These are phyloP conservation scores for Xanthorhoe spadicearia DNA, from an alignment of 2,888 invertebrate species.

Conservation along the genomic window DNA sequence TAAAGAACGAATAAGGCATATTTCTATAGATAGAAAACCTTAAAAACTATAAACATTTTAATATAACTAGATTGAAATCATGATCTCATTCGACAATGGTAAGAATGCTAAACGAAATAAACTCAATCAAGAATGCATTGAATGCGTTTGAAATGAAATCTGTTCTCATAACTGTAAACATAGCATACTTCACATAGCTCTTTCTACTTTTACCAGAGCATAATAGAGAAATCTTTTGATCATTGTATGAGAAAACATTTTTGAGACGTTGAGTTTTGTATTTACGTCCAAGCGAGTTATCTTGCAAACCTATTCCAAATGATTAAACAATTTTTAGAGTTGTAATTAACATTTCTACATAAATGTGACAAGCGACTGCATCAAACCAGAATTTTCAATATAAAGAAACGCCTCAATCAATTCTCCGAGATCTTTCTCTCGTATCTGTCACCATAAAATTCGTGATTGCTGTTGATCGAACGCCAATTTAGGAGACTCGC, in stretches of 20 bases:
- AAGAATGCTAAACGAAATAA: conserved; percentile 13
- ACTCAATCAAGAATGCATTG: conserved; percentile 2
- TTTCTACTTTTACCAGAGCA: conserved; percentile 16
- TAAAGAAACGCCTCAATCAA: conserved; percentile 44
- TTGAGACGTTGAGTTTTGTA: not conserved
- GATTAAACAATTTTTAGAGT: not conserved
- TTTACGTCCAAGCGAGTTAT: not conserved
- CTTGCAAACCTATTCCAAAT: not conserved
- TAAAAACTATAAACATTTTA: not conserved
- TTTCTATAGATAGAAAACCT: not conserved
- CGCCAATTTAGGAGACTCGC: conserved; percentile 44
- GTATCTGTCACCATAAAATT: conserved; percentile 46
- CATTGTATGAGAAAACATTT: conserved; percentile 1
- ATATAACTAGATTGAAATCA: not conserved
- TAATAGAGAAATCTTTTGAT: conserved; percentile 9
- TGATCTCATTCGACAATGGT: not conserved
- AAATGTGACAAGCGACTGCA: not conserved
- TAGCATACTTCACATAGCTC: conserved; percentile 14
- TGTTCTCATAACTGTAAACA: conserved; percentile 16
- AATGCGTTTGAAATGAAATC: conserved; percentile 10
- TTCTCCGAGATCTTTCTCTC: conserved; percentile 35
- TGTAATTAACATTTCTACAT: conserved; percentile 1
- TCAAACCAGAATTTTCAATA: conserved; percentile 34
- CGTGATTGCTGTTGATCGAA: conserved; percentile 45
- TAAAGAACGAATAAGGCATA: too few relatives aligned